Percentiles rank a stretch among this genome's conserved stretches.
Conservation (phyloP, 1,140 invertebrate species). For the Calephelis nemesis region DNA sequence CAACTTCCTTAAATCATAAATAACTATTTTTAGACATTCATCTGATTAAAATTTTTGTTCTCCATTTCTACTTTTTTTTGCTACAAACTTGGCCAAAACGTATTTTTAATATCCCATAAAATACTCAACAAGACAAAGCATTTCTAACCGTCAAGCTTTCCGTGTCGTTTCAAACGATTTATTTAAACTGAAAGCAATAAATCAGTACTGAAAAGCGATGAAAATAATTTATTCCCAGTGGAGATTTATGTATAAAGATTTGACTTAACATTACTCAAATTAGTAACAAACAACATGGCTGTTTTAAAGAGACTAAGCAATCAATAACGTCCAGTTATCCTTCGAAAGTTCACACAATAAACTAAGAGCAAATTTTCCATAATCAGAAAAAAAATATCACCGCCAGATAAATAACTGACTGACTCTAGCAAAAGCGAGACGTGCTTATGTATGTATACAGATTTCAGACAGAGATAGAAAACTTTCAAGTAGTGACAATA, state of each 20-base stretch:
- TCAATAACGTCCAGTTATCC: slow-evolving; percentile 2
- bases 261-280: slow-evolving; percentile 15
- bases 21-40: neutral
- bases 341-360: neutral
- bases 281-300: neutral
- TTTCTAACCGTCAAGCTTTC: slow-evolving; percentile 33
- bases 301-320: neutral
- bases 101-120: slow-evolving; percentile 4
- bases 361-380: too few species aligned
- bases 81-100: slow-evolving; percentile 1
- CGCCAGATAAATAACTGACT: too few species aligned
- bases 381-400: too few species aligned
- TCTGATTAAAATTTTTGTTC: neutral
- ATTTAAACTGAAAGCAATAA: slow-evolving; percentile 41
- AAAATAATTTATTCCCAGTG: slow-evolving; percentile 48
- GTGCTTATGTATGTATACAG: too few species aligned
- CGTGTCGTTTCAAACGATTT: slow-evolving; percentile 51
- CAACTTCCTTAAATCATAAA: too few species aligned
- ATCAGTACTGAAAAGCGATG: slow-evolving; percentile 43
- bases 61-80: neutral
- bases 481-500: too few species aligned
- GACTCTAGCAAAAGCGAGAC: too few species aligned
- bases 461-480: too few species aligned
- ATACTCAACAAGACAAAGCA: slow-evolving; percentile 26
- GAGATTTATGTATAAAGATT: slow-evolving; percentile 14